Percentiles rank a stretch among this genome's conserved stretches.
These are phyloP conservation scores for Tigriopus californicus DNA, from an alignment of 2,888 invertebrate genomes.

Conservation along the genomic window DNA sequence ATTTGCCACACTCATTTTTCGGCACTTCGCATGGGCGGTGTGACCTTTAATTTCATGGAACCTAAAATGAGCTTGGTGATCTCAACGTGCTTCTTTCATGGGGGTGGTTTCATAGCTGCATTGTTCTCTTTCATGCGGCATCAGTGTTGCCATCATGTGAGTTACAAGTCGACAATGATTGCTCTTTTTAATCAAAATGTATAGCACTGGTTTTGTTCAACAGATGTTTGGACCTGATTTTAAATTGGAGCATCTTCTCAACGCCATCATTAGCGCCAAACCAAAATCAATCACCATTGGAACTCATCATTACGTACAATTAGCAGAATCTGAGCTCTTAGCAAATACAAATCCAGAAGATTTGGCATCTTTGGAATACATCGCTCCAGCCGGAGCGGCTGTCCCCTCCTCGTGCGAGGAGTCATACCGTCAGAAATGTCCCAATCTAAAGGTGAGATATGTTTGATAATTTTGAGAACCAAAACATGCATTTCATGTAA, in stretches of 20 bases:
- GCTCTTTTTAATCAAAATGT: no score
- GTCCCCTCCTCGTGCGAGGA: not conserved
- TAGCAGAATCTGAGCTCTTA: not conserved
- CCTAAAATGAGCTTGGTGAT: not conserved
- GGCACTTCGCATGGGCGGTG: not conserved
- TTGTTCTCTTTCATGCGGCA: not conserved
- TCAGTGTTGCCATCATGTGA: not conserved
- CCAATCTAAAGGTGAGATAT: not conserved
- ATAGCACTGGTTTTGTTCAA: not conserved
- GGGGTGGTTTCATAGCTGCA: not conserved
- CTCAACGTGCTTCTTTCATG: not conserved
- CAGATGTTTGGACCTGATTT: not conserved
- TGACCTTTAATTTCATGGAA: not conserved
- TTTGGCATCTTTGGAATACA: not conserved
- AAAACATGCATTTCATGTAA: no score
- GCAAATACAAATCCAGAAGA: not conserved
- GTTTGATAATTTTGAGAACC: no score
- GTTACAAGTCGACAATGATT: no score
- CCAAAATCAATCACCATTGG: not conserved
- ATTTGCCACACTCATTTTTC: not conserved
- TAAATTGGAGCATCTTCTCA: not conserved
- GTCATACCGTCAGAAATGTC: not conserved
- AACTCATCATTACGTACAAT: not conserved
- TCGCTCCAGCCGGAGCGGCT: not conserved
- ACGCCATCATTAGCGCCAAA: not conserved